Base-by-base conservation (phyloP, 1,140 invertebrate species). In the Holotrichia oblita region DNA sequence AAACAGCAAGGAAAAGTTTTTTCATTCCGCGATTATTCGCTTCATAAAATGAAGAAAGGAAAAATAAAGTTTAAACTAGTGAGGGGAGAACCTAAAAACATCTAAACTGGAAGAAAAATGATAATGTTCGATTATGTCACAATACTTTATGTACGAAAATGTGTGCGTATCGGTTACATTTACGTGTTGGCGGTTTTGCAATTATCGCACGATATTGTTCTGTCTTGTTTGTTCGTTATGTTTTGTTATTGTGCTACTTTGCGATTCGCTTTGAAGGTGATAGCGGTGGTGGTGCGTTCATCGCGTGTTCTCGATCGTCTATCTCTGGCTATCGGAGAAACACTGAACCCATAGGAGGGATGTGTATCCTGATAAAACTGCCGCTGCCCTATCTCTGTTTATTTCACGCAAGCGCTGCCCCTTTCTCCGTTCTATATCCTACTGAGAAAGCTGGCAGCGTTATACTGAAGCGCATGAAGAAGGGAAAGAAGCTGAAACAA, bases 331-430 rank as follows among this genome's bases (percentile, higher is more conserved):
- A 69, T 24, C 61, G 61, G 22, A 69, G 61, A 34, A 69, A 55
- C 44, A 76, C 75, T 76, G 75, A 74, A 74, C n/a, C 48, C 17
- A 40, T 10, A 42, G 75, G 41, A 74, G 73, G 75, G 75, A 76
- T 76, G 44, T 42, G 48, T 76, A 76, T 76, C 75, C 20, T 55
- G 75, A 76, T 76, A 76, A 76, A 76, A 76, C 17, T 42, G 75
- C 41, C 41, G 75, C 40, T 69, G 61, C 61, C 61, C 61, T 69
- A 76, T 48, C 41, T 76, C 41, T 74, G 14, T 27, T 34, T 20
- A 27, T 48, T 55, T 76, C 24, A 55, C 75, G 75, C 75, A 48
- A 48, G 75, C 75, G 75, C 75, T 69, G 8, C 61, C 61, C 61
- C 27, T 69, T 69, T 22, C 22, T 22, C 61, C 61, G 17, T 34